A percentile compares a stretch with the other conserved stretches of the same genome.
phyloP scores from a whole-genome alignment of 2,797 vertebrate genomes.

The Petrocephalus schoutedeni region DNA sequence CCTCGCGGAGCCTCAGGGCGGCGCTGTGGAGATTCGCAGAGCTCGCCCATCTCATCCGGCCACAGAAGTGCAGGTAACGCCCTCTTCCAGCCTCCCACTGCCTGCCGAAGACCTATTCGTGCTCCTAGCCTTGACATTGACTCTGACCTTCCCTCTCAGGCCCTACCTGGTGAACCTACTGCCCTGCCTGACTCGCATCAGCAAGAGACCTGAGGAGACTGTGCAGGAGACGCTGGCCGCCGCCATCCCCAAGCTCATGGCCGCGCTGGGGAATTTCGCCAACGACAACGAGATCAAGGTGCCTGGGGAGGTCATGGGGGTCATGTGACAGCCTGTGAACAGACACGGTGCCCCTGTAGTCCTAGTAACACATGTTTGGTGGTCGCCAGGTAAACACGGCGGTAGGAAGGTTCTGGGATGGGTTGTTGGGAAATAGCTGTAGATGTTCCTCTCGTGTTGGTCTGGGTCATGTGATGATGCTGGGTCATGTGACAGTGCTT shows the following conservation, averaged over 20 bases:
- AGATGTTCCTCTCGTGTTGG: background rate
- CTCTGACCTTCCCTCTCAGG: conserved; percentile 49
- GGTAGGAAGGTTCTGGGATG: background rate
- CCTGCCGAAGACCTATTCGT: too few species aligned
- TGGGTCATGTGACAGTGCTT: background rate
- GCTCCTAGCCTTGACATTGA: background rate
- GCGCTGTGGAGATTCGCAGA: conserved; percentile 97
- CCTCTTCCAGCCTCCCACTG: background rate
- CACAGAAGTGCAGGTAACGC: conserved; percentile 94
- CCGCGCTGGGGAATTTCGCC: conserved; percentile 86
- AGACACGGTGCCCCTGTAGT: background rate
- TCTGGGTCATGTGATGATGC: background rate
- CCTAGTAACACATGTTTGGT: background rate
- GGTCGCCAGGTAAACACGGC: background rate
- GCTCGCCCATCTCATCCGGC: conserved; percentile 89
- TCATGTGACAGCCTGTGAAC: background rate
- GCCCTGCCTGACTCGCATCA: conserved; percentile 85
- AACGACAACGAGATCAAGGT: conserved; percentile 97
- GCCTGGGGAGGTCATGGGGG: conserved; percentile 21
- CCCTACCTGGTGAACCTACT: conserved; percentile 92
- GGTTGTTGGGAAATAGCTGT: background rate
- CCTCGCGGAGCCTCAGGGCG: conserved; percentile 87
- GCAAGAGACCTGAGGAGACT: conserved; percentile 84
- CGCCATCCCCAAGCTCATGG: conserved; percentile 90
- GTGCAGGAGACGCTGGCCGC: conserved; percentile 90